phyloP scores from a whole-genome alignment of 1,140 invertebrate species.

The Tetragnatha versicolor region DNA sequence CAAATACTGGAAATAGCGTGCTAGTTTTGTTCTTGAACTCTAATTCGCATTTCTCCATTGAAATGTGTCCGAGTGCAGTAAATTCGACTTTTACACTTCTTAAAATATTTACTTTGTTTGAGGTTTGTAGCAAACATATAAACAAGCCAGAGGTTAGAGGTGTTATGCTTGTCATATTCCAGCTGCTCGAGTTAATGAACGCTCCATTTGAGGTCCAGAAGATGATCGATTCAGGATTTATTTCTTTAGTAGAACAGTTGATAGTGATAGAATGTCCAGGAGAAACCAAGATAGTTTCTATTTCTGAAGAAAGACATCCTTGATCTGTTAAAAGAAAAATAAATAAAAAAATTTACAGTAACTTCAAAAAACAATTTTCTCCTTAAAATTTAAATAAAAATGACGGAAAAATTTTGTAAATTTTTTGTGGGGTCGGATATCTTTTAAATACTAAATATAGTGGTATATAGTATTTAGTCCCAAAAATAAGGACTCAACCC shows the following conservation, averaged over 20 bases:
- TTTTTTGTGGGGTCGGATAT: no score
- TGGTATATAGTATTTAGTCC: no score
- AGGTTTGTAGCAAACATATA: constrained; percentile 18
- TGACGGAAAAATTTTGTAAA: no score
- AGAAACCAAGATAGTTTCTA: background rate
- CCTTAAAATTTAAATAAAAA: no score
- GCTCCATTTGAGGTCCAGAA: constrained; percentile 33
- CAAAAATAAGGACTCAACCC: no score
- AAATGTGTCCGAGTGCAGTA: background rate
- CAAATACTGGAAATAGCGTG: background rate
- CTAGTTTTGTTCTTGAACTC: constrained; percentile 11
- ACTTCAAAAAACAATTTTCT: no score
- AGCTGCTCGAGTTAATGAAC: background rate
- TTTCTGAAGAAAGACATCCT: background rate
- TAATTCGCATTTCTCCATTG: constrained; percentile 7
- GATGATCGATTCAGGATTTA: background rate
- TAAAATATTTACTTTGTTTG: background rate
- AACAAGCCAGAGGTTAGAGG: constrained; percentile 22
- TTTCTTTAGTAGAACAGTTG: background rate
- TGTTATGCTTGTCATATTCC: background rate
- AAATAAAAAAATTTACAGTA: no score
- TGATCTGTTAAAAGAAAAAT: constrained; percentile 10
- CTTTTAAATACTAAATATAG: no score
- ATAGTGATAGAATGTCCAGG: constrained; percentile 18
- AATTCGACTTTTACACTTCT: constrained; percentile 21